Evolutionary conservation across 2,113 vertebrate genomes (phyloP), one percentile per base, ranked within the genome.

Genomic region (Naja naja): DNA sequence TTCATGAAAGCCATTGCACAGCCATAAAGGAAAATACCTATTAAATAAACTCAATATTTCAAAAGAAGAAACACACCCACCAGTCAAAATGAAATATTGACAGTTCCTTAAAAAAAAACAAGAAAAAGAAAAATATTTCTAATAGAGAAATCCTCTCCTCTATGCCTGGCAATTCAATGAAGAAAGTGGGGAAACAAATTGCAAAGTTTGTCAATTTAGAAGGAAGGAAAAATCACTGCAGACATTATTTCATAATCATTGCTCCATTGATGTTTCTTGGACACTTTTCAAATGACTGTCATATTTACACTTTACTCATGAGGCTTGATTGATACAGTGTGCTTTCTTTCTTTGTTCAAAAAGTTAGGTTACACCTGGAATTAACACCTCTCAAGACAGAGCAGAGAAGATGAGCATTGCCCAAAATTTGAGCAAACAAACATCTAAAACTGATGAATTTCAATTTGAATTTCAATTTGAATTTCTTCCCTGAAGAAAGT

Each of bases 1-100:
- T 95, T 94, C 95, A 88, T 94, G 89, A 52, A 86, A 96, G 89
- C 54, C 93, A 89, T 55, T 91, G 27, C 52, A 90, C 93, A 95
- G 47, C 43, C 92, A 87, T 94, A 94, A 69, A 86, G 43, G 54
- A 45, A 20, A 85, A 86, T 25, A 58, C 53, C 14, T 87, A 92
- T 95, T 87, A 60, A 64, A 94, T 55, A 34, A 95, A 87, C 53
- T 74, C 47, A 25, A 4, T 53, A 58, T 94, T 96, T 94, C 86
- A 85, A 45, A 54, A 45, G 55, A 90, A 87, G 88, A 85, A 91
- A 0, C 0, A 60, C 34, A 47, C 1, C 90, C 52, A 92, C n/a
- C 1, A 2, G 92, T 49, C 45, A 58, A 92, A 86, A 74, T 93
- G 85, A 27, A 90, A 90, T 49, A 91, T 14, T 86, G 53, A 74